Percentiles rank a stretch among this genome's conserved stretches.
Conservation (phyloP, 2,797 vertebrate species). For the Ficedula albicollis region DNA sequence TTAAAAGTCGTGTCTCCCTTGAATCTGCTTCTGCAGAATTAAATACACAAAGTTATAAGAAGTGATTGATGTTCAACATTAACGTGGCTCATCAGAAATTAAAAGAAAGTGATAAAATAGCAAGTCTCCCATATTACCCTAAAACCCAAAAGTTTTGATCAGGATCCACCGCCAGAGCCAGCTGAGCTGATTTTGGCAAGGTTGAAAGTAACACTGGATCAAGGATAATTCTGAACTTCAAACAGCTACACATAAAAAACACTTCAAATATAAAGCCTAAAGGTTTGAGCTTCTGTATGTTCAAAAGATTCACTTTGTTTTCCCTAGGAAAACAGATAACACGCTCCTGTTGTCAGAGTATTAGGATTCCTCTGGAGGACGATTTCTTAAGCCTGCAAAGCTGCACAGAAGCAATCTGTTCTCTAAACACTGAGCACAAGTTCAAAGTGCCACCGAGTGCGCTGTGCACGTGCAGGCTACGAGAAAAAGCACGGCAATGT, state of each 20-base stretch:
- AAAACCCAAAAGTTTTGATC: neutral
- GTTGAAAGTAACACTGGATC: neutral
- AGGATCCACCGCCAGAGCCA: neutral
- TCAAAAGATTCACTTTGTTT: neutral
- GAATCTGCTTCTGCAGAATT: neutral
- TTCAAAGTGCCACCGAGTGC: neutral
- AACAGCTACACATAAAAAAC: neutral
- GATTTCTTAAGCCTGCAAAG: neutral
- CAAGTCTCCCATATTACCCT: neutral
- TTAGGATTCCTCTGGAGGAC: neutral
- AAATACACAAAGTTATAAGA: neutral
- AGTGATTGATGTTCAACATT: neutral
- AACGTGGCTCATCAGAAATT: neutral
- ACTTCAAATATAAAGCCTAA: neutral
- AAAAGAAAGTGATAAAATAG: neutral
- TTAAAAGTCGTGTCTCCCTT: neutral
- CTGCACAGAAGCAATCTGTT: constrained; percentile 40
- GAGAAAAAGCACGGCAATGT: neutral
- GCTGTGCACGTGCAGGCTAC: rapidly evolving
- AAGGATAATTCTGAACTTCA: neutral
- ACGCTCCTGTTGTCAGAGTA: neutral
- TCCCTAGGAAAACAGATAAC: neutral
- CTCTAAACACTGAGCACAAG: neutral
- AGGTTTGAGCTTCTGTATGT: neutral
- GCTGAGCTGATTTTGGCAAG: neutral